These are phyloP conservation scores for Triops longicaudatus DNA, from an alignment of 1,140 invertebrate genomes.

Conservation along the genomic window DNA sequence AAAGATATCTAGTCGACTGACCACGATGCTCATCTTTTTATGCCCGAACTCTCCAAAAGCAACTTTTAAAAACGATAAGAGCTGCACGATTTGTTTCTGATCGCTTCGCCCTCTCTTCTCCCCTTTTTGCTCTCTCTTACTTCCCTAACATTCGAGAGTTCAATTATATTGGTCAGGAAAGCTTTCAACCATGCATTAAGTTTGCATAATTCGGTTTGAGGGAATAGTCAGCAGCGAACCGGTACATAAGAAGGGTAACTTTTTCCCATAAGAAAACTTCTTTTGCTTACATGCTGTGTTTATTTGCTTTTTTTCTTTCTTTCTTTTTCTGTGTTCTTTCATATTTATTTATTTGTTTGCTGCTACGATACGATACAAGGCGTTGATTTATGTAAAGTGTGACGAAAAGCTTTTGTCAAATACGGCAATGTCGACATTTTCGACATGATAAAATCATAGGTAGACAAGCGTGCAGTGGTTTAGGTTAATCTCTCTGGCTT, in stretches of 20 bases:
- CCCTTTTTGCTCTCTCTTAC: background rate
- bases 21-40: conserved; percentile 15
- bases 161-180: conserved; percentile 15
- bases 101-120: background rate
- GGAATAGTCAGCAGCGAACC: background rate
- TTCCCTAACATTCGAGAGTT: background rate
- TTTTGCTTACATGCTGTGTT: too few relatives aligned
- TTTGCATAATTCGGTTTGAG: conserved; percentile 12
- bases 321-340: too few relatives aligned
- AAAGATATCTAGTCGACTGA: conserved; percentile 9
- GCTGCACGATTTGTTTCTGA: conserved; percentile 4
- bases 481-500: background rate
- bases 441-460: too few relatives aligned
- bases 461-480: background rate
- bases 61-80: conserved; percentile 5
- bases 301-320: too few relatives aligned
- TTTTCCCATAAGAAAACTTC: too few relatives aligned
- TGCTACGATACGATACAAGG: too few relatives aligned
- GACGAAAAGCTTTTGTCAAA: too few relatives aligned
- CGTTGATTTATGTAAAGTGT: too few relatives aligned
- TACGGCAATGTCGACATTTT: too few relatives aligned
- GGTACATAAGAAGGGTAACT: background rate
- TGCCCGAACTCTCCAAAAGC: background rate
- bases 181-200: conserved; percentile 6
- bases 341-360: too few relatives aligned